A percentile compares a stretch with the other conserved stretches of the same genome.
phyloP scores from a whole-genome alignment of 2,888 invertebrate genomes.

The Epiblema foenella region DNA sequence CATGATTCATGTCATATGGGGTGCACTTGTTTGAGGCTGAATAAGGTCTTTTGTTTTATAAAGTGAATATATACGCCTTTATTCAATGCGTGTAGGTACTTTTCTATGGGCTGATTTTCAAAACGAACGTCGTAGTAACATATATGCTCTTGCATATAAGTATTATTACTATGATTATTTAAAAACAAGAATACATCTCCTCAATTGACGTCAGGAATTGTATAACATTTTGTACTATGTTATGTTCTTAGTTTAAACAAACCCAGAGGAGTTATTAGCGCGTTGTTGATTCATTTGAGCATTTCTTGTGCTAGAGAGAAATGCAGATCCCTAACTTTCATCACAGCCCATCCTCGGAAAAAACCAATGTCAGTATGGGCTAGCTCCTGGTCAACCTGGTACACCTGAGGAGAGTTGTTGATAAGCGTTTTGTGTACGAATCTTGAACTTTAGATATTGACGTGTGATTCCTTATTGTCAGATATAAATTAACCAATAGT shows the following conservation, averaged over 20 bases:
- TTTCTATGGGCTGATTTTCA: not conserved
- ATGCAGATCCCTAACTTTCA: no score
- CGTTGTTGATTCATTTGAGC: no score
- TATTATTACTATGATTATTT: not conserved
- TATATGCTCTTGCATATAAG: not conserved
- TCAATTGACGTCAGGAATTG: not conserved
- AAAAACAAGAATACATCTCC: not conserved
- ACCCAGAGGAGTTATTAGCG: no score
- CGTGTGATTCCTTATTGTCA: conserved; percentile 13
- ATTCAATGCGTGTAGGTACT: not conserved
- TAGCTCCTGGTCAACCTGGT: not conserved
- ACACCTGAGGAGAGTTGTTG: not conserved
- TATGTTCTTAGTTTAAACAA: not conserved
- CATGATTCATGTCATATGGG: conserved; percentile 15
- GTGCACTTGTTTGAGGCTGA: conserved; percentile 12
- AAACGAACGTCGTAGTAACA: not conserved
- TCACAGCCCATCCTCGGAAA: not conserved
- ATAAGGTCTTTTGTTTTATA: conserved; percentile 18
- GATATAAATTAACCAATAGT: conserved; percentile 24
- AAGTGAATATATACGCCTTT: not conserved
- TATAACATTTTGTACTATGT: not conserved
- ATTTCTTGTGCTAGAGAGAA: no score
- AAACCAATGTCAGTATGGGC: not conserved
- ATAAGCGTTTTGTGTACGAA: not conserved
- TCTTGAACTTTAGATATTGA: not conserved